phyloP scores from a whole-genome alignment of 2,888 invertebrate genomes.

The Caenorhabditis sp. region DNA sequence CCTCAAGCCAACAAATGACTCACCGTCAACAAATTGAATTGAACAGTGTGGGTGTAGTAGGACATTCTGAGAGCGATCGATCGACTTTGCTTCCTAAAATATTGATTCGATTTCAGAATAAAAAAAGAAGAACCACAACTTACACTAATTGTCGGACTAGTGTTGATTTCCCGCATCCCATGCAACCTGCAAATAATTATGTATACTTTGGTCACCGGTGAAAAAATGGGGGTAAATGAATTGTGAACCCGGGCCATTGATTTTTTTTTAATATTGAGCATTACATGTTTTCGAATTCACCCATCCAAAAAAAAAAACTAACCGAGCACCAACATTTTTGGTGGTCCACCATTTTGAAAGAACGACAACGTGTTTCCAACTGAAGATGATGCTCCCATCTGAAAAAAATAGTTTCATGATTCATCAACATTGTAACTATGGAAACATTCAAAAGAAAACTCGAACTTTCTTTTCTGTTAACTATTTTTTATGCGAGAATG shows the following conservation, averaged over 20 bases:
- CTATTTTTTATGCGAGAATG: too few relatives aligned
- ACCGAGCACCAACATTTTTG: conserved; percentile 10
- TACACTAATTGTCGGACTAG: conserved; percentile 41
- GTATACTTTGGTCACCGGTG: not conserved
- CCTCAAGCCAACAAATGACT: not conserved
- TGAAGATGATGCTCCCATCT: conserved; percentile 8
- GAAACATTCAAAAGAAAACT: too few relatives aligned
- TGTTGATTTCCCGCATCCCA: conserved; percentile 47
- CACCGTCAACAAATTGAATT: conserved; percentile 9
- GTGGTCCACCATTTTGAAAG: conserved; percentile 5
- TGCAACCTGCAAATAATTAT: conserved; percentile 42
- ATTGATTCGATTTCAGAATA: not conserved
- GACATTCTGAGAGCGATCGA: not conserved
- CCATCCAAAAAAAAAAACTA: not conserved
- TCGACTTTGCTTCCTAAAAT: conserved; percentile 12
- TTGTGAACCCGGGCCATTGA: too few relatives aligned
- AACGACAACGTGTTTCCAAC: conserved; percentile 8
- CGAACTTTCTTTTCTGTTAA: too few relatives aligned
- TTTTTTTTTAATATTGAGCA: too few relatives aligned
- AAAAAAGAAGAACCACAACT: conserved; percentile 1
- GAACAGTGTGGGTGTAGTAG: conserved; percentile 8
- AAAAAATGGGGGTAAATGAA: not conserved
- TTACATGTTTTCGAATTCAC: too few relatives aligned
- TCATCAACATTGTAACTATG: too few relatives aligned
- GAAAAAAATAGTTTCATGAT: not conserved